Conservation (phyloP, 2,797 vertebrate species). For the Acrocephalus scirpaceus region DNA sequence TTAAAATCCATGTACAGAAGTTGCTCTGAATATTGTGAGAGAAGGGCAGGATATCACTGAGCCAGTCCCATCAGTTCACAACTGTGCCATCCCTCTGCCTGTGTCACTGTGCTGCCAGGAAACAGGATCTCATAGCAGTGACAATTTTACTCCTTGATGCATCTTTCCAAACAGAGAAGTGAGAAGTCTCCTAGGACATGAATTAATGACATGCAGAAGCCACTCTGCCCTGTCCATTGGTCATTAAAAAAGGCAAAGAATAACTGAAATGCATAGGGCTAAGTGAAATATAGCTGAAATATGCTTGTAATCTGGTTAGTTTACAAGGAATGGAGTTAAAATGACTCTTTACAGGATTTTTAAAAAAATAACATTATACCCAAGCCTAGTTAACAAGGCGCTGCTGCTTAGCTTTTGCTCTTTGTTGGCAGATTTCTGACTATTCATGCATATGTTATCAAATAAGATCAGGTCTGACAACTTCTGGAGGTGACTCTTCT, state of each 20-base stretch:
- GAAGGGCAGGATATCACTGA: not conserved
- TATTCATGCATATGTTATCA: not conserved
- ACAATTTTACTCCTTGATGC: not conserved
- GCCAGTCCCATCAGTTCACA: not conserved
- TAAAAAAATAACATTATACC: not conserved
- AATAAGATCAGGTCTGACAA: slow-evolving; percentile 5
- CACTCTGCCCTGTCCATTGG: not conserved
- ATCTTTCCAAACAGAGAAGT: not conserved
- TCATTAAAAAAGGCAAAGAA: not conserved
- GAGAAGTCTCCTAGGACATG: not conserved
- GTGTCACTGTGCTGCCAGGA: not conserved
- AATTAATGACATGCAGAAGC: not conserved
- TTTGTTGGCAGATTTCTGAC: not conserved
- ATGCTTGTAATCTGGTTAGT: not conserved
- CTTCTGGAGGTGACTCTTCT: not conserved
- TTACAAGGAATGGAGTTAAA: not conserved
- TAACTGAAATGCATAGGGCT: not conserved
- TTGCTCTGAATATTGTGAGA: not conserved
- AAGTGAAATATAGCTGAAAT: not conserved
- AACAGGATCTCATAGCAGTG: not conserved
- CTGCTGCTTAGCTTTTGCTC: not conserved
- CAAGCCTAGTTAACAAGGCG: not conserved
- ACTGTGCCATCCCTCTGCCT: not conserved
- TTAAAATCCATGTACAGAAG: not conserved
- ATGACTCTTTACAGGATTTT: not conserved